Base-by-base conservation (phyloP, 2,888 invertebrate genomes). In the Strigamia transsilvanica region DNA sequence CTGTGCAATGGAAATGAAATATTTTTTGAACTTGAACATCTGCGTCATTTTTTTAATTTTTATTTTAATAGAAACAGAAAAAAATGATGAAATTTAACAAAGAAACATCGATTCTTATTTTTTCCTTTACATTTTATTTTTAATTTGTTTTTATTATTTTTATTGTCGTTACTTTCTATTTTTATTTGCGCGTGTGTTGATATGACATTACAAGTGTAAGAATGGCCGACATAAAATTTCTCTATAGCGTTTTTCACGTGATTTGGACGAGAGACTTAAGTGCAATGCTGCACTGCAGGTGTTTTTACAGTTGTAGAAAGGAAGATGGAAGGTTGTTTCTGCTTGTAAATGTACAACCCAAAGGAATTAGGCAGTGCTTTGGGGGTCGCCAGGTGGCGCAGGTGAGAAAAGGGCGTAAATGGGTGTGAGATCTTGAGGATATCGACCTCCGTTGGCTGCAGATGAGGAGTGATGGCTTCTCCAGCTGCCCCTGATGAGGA, bases 171-270 rank as follows among this genome's bases (percentile, higher is more conserved):
- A 38, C 0, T 38, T 46, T 46, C n/a, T n/a, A 46, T 46, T 46
- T 46, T 46, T 46, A 46, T 46, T 46, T 46, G 2, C 0, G 12
- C 15, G 15, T 12, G 46, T 46, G 46, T 46, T 46, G n/a, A n/a
- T 46, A 46, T 46, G 46, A 46, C n/a, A 46, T 46, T 46, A 46
- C 46, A 46, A 46, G 46, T 46, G 46, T 46, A 46, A 46, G 46
- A 46, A 46, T 46, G 46, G 46, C 15, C 15, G 46, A 46, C 46
- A 46, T 46, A 46, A 46, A 46, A 46, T 46, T 46, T n/a, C n/a
- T 46, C 15, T 46, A 46, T 46, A n/a, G 46, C 46, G 46, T n/a
- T 46, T 46, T 46, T 46, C 46, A 46, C 46, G 46, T 46, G 46
- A 46, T 46, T 46, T n/a, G 46, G 46, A 46, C 46, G 46, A 46